These are phyloP conservation scores for Pollachius pollachius DNA, from an alignment of 2,113 vertebrate genomes.

Conservation along the genomic window DNA sequence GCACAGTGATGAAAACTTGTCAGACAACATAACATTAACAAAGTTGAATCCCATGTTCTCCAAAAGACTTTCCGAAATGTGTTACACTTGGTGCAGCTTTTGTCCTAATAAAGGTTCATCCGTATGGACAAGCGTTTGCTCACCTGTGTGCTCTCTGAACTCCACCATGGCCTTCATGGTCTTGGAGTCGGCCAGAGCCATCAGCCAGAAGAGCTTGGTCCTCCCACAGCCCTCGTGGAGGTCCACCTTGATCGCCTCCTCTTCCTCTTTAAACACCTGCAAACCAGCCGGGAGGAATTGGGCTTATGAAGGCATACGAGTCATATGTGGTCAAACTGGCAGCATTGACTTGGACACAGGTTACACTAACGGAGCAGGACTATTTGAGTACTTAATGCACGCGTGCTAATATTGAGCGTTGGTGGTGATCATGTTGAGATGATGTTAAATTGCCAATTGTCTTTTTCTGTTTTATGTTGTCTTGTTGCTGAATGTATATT, in stretches of 20 bases:
- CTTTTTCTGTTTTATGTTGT: too few relatives aligned
- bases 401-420: too few relatives aligned
- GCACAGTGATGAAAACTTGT: not conserved
- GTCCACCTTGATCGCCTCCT: slow-evolving; percentile 98
- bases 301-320: not conserved
- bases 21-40: not conserved
- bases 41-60: not conserved
- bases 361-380: too few relatives aligned
- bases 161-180: slow-evolving; percentile 99
- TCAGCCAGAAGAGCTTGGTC: slow-evolving; percentile 98
- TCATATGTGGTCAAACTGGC: too few relatives aligned
- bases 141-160: slow-evolving; percentile 98
- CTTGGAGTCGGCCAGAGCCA: slow-evolving; percentile 98
- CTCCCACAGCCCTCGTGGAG: slow-evolving; percentile 97
- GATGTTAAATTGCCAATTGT: too few relatives aligned
- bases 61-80: too few relatives aligned
- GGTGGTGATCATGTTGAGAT: too few relatives aligned
- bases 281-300: slow-evolving; percentile 1
- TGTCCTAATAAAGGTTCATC: too few relatives aligned
- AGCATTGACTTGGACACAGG: too few relatives aligned
- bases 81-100: too few relatives aligned
- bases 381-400: too few relatives aligned
- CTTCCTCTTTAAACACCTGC: slow-evolving; percentile 98
- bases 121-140: slow-evolving; percentile 3
- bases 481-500: too few relatives aligned